Evolutionary conservation across 2,888 invertebrate genomes (phyloP).

Genomic region (Phortica okadai): DNA sequence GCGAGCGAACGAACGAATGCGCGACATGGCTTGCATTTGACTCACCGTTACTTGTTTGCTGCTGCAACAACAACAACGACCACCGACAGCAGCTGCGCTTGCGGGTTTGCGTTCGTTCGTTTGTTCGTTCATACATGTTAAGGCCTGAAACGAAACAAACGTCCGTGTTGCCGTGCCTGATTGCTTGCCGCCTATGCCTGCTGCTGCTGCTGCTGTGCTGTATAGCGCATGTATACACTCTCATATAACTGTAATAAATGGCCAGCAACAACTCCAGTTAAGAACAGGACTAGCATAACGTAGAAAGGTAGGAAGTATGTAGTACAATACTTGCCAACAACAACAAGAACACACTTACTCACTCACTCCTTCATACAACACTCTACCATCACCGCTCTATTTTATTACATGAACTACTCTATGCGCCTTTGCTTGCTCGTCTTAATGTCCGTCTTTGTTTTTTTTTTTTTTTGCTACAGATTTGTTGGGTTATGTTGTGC

Average conservation of each 20-base stretch:
- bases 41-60: background rate
- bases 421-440: no score
- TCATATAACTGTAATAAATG: conserved; percentile 68
- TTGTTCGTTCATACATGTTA: background rate
- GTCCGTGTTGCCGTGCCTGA: no score
- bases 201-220: conserved; percentile 37
- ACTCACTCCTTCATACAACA: background rate
- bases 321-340: background rate
- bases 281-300: conserved; percentile 30
- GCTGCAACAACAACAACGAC: background rate
- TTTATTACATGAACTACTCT: no score
- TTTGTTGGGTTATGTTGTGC: background rate
- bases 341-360: background rate
- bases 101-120: background rate
- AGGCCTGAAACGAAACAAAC: no score
- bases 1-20: background rate
- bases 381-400: background rate
- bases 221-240: conserved; percentile 44
- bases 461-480: conserved; percentile 1
- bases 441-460: background rate
- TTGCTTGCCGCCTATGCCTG: conserved; percentile 7
- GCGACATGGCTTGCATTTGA: background rate
- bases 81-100: no score
- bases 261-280: conserved; percentile 50
- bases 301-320: background rate